Evolutionary conservation across 2,888 invertebrate genomes (phyloP), one percentile per base, ranked within the genome.

Genomic region (Hydrotaea diabolus): DNA sequence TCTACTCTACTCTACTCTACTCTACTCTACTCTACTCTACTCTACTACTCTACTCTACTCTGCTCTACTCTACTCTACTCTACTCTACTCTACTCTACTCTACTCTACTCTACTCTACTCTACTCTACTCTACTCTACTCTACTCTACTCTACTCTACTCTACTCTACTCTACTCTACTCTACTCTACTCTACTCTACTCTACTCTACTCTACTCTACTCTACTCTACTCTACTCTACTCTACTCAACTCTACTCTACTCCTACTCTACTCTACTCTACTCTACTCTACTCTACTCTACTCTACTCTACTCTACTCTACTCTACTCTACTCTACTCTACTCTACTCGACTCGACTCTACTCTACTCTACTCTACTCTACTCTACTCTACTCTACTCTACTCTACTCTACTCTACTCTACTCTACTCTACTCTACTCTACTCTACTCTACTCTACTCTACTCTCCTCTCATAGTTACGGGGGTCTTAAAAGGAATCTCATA

Each of bases 391-490:
- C 26, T 55, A 73, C 53, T 75, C 59, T 75, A 36, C 62, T 62
- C 36, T 75, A 59, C 43, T 43, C 75, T 75, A 59, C 75, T 75
- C 17, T 62, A 39, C 39, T 43, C 75, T 69, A 26, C 55, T 69
- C 55, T 77, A 66, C 69, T 69, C 66, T 77, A 66, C 69, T 69
- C 55, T 66, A 66, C 69, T 69, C 66, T 77, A 66, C 69, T 69
- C 55, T 77, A 66, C 69, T 69, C 66, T 77, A 66, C 69, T 77
- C 55, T 77, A 66, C 69, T 69, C 46, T 73, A 79, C 79, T 53
- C 39, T 79, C 73, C 79, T 64, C 46, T 79, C 69, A n/a, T n/a
- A n/a, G n/a, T n/a, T n/a, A n/a, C n/a, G n/a, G n/a, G n/a, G n/a
- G n/a, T n/a, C n/a, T n/a, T n/a, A n/a, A n/a, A n/a, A n/a, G n/a